Base-by-base conservation (phyloP, 2,888 invertebrate genomes). In the Muschampia plurimacula region DNA sequence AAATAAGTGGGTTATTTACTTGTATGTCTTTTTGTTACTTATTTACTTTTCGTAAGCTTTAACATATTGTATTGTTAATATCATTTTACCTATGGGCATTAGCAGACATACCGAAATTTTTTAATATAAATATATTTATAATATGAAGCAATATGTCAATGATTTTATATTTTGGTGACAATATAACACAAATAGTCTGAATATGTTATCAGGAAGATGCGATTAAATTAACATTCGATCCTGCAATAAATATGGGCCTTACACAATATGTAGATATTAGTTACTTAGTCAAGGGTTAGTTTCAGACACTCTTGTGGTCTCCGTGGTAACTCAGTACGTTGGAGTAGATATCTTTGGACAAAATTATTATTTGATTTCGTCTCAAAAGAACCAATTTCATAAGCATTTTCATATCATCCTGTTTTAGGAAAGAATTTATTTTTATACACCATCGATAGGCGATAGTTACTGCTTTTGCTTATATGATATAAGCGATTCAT, bases 401-500 rank as follows among this genome's bases (percentile, higher is more conserved):
- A 39, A 57, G 65, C 70, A 46, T 59, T 46, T 59, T 65, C 70
- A 70, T 70, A 65, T 70, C 70, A 70, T 65, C 59, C 59, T 67
- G 44, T 59, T 28, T 32, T 22, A 46, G 67, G 67, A 67, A 44
- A 67, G 32, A 59, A 46, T 59, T 67, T 67, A 59, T 67, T 59
- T 67, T 67, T 67, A 57, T 67, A 67, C 41, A 67, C 67, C 57
- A 39, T 41, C 55, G 41, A 67, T 39, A 62, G 62, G 7, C 57
- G 57, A n/a, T 41, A 52, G 13, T 55, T 67, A 57, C 22, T 28
- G 67, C 57, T 67, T 67, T 10, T 2, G 67, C 55, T 67, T 62
- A 62, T 57, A 22, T 66, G 15, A 39, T 52, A 15, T 41, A n/a
- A 39, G 22, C 15, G 5, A 57, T 22, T 5, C 2, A 28, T 13